These are phyloP conservation scores for Galemys pyrenaicus DNA, from an alignment of 2,113 vertebrate species.

Conservation along the genomic window DNA sequence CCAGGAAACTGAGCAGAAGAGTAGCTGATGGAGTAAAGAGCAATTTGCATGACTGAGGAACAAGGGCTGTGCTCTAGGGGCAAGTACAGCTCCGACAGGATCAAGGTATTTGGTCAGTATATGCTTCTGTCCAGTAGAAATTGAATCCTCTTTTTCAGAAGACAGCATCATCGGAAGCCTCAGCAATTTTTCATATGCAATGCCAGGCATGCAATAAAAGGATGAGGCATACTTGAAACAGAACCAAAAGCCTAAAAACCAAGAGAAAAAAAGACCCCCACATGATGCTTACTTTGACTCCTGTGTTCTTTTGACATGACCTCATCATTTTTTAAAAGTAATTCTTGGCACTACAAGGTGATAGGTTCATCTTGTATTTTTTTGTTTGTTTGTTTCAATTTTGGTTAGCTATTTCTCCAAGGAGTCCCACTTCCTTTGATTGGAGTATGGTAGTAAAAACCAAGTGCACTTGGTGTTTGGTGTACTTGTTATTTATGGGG, in stretches of 20 bases:
- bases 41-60: neutral
- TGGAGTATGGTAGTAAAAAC: slow-evolving; percentile 30
- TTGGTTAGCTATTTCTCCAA: neutral
- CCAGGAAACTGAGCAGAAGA: neutral
- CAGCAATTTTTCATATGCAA: neutral
- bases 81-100: neutral
- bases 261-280: neutral
- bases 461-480: neutral
- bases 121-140: neutral
- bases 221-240: neutral
- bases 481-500: neutral
- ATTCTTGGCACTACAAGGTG: neutral
- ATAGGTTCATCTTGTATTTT: neutral
- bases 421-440: neutral
- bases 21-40: neutral
- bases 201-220: neutral
- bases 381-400: neutral
- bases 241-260: neutral
- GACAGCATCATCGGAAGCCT: neutral
- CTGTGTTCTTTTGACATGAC: neutral
- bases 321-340: neutral
- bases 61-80: neutral
- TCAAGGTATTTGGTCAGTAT: neutral
- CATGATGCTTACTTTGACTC: neutral
- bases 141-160: neutral